These are phyloP conservation scores for Gastrophysa polygoni DNA, from an alignment of 2,888 invertebrate species.

Conservation along the genomic window DNA sequence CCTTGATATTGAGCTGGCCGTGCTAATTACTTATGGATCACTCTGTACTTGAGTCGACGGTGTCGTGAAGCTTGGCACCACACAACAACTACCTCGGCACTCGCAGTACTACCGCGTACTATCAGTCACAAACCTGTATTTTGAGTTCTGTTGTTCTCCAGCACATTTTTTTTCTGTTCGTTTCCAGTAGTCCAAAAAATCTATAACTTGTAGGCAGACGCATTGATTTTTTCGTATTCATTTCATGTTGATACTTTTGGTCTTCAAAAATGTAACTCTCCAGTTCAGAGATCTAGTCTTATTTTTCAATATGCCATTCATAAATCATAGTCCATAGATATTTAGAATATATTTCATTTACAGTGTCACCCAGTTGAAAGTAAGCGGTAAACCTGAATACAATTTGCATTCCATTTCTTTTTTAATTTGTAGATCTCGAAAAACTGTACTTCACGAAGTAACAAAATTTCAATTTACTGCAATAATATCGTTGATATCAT, in stretches of 20 bases:
- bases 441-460: no score
- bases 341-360: no score
- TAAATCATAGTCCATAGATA: no score
- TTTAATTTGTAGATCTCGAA: no score
- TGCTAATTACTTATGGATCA: conserved; percentile 16
- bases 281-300: no score
- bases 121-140: conserved; percentile 8
- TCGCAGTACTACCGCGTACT: conserved; percentile 32
- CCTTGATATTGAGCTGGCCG: conserved; percentile 12
- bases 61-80: conserved; percentile 56
- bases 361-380: no score
- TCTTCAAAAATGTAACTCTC: no score
- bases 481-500: no score
- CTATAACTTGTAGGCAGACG: conserved; percentile 37
- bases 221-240: neutral
- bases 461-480: no score
- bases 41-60: conserved; percentile 60
- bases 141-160: conserved; percentile 18
- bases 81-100: conserved; percentile 56
- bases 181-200: conserved; percentile 14
- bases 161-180: conserved; percentile 16
- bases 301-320: no score
- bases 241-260: neutral
- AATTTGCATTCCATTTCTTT: no score
- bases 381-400: no score